Base-by-base conservation (phyloP, 2,113 vertebrate species). In the Hassar affinis region DNA sequence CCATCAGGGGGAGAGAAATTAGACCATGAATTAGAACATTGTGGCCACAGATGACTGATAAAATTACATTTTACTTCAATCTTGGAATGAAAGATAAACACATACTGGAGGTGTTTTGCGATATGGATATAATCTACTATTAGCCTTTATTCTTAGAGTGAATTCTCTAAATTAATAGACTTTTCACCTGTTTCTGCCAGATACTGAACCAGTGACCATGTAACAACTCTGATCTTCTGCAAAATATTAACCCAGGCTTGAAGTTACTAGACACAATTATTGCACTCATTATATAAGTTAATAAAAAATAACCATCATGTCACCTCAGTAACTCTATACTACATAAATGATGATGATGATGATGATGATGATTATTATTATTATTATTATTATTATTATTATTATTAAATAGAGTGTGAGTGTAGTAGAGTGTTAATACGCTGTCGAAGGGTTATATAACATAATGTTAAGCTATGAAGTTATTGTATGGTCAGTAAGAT, bases 401-500 rank as follows among this genome's bases (percentile, higher is more conserved):
- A 64, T 20, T 66, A 20, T 20, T 66, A 42, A 42, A 14, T 3
- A 51, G 38, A 71, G 11, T 47, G 27, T 27, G 6, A 18, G 7
- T 27, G 14, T 74, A 27, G n/a, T 74, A 17, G 38, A 12, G 25
- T 27, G 38, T n/a, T 2, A 49, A 49, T 15, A 49, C 17, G 0
- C 0, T 47, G 6, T n/a, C 11, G 25, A 72, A 14, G 42, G 38
- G 42, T 17, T 2, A 27, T 49, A 72, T 17, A 25, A 49, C 78
- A 79, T 62, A 79, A n/a, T 47, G 18, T 10, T 9, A 9, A 45
- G 38, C 38, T 42, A 42, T 27, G 20, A 42, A 42, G 57, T 75
- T 76, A 20, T 0, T 51, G 25, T 51, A 22, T 78, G 62, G 75
- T 84, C n/a, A 57, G n/a, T 69, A 69, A 35, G 81, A 62, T n/a